These are phyloP conservation scores for Bothrops jararaca DNA, from an alignment of 2,113 vertebrate species.

Conservation along the genomic window DNA sequence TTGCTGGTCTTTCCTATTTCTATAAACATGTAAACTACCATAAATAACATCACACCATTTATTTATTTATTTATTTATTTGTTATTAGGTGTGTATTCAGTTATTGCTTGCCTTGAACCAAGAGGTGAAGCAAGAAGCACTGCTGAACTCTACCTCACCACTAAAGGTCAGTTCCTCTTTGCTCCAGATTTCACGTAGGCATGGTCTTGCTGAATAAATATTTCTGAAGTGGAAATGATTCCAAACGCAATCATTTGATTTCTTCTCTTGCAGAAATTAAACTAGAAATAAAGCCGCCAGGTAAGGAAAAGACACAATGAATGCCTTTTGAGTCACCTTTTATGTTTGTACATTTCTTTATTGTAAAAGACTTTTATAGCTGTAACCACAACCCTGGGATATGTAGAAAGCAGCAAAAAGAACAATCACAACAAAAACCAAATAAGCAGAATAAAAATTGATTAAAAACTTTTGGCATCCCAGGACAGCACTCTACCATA, in stretches of 20 bases:
- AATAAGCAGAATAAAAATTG: background rate
- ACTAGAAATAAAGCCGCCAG: slow-evolving; percentile 82
- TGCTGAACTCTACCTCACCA: slow-evolving; percentile 88
- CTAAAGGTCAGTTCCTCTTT: slow-evolving; percentile 78
- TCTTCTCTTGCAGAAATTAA: slow-evolving; percentile 81
- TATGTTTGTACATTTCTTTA: background rate
- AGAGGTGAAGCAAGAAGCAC: slow-evolving; percentile 88
- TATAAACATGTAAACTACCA: background rate
- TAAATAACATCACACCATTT: background rate
- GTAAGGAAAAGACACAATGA: slow-evolving; percentile 69
- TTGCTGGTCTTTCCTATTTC: background rate
- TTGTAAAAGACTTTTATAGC: background rate
- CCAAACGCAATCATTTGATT: slow-evolving; percentile 46
- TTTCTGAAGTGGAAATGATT: slow-evolving; percentile 23
- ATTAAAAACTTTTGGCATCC: background rate
- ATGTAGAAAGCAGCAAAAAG: background rate
- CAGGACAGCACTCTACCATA: background rate
- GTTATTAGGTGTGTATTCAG: slow-evolving; percentile 91
- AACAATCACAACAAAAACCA: background rate
- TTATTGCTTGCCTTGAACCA: slow-evolving; percentile 91
- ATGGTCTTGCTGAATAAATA: background rate
- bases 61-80: background rate
- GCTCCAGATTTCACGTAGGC: background rate
- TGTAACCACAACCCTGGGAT: background rate
- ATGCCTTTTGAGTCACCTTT: background rate